phyloP scores from a whole-genome alignment of 2,113 vertebrate genomes.

The Dascyllus trimaculatus region DNA sequence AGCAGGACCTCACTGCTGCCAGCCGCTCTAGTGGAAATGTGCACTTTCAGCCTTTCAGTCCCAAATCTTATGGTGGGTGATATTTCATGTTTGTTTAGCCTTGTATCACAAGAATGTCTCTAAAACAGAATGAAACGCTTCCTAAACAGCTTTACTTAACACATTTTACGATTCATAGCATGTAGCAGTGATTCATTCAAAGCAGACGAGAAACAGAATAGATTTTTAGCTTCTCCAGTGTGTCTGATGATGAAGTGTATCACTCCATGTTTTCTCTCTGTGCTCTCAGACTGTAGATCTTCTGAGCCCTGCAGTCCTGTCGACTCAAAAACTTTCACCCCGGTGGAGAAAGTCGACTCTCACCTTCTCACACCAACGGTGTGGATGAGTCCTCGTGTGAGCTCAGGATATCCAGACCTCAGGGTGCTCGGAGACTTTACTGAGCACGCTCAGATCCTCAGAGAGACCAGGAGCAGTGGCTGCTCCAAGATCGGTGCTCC shows the following conservation, averaged over 20 bases:
- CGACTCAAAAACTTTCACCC: slow-evolving; percentile 1
- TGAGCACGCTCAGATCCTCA: slow-evolving; percentile 31
- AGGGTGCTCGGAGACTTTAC: slow-evolving; percentile 3
- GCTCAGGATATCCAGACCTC: slow-evolving; percentile 35
- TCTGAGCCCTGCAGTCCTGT: slow-evolving; percentile 2
- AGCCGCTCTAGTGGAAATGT: not conserved
- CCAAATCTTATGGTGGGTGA: slow-evolving; percentile 30
- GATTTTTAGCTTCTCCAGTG: not conserved
- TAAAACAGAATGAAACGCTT: not conserved
- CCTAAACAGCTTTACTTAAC: too few species aligned
- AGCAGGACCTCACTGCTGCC: slow-evolving; percentile 4
- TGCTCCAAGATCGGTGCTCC: slow-evolving; percentile 44
- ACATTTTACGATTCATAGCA: too few species aligned
- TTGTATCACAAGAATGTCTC: not conserved
- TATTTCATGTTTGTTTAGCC: not conserved
- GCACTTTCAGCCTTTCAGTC: not conserved
- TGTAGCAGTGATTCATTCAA: not conserved
- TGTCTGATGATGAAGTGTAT: too few species aligned
- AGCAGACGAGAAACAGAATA: not conserved
- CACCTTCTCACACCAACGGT: not conserved
- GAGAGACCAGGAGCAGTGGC: slow-evolving; percentile 40
- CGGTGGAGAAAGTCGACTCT: slow-evolving; percentile 1
- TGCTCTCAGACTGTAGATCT: slow-evolving; percentile 28
- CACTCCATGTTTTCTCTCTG: not conserved
- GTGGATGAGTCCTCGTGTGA: slow-evolving; percentile 16